Percentiles rank a stretch among this genome's conserved stretches.
phyloP scores from a whole-genome alignment of 2,113 vertebrate species.

The Otolemur garnettii region DNA sequence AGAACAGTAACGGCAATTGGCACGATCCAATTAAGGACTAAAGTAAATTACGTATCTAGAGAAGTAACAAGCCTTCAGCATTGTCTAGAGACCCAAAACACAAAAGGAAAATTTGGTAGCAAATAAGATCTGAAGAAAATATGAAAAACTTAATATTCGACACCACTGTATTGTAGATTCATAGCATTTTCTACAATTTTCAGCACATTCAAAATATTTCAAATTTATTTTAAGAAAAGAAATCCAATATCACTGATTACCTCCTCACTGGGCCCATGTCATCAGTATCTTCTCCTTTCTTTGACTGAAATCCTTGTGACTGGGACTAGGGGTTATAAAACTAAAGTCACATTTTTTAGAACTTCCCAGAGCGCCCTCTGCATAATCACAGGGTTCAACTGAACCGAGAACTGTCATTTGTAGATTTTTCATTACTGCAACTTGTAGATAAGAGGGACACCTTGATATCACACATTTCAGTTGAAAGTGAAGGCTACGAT shows the following conservation, averaged over 20 bases:
- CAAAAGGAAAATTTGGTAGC: constrained; percentile 37
- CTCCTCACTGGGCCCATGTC: not conserved
- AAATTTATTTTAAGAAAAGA: not conserved
- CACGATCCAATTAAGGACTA: not conserved
- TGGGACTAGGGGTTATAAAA: constrained; percentile 23
- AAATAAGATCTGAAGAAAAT: constrained; percentile 24
- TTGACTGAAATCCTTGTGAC: not conserved
- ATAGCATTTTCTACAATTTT: constrained; percentile 2
- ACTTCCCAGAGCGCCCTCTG: not conserved
- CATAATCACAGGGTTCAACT: not conserved
- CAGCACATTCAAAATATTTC: not conserved
- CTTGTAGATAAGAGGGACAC: constrained; percentile 24
- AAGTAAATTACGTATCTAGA: not conserved
- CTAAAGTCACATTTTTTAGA: not conserved
- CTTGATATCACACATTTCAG: not conserved
- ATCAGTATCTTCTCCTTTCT: not conserved
- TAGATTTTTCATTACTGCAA: not conserved
- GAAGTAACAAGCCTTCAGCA: not conserved
- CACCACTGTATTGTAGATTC: not conserved
- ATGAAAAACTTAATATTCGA: not conserved
- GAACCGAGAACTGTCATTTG: constrained; percentile 33
- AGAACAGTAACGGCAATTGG: not conserved
- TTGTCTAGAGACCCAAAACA: not conserved
- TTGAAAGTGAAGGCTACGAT: not conserved
- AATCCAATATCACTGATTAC: not conserved